Conservation (phyloP, 2,888 invertebrate species). For the Megamerina dolium region DNA sequence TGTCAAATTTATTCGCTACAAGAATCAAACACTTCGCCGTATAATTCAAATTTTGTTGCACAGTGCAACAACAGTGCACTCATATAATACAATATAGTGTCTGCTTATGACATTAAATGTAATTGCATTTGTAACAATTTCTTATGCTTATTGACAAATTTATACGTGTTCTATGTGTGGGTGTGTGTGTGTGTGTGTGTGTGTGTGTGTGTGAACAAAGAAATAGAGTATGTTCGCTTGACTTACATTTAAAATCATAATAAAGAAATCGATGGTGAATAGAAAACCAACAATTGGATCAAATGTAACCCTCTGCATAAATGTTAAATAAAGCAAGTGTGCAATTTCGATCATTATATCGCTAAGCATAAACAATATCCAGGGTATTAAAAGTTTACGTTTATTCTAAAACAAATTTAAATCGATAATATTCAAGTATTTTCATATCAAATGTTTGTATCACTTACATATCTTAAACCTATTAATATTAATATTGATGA, state of each 20-base stretch:
- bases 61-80: too few species aligned
- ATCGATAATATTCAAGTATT: background rate
- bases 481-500: slow-evolving; percentile 61
- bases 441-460: slow-evolving; percentile 8
- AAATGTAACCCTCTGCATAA: slow-evolving; percentile 62
- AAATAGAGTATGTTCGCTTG: too few species aligned
- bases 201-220: too few species aligned
- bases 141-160: too few species aligned
- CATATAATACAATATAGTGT: too few species aligned
- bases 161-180: too few species aligned
- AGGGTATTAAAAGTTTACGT: slow-evolving; percentile 65
- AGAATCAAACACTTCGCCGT: too few species aligned
- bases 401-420: slow-evolving; percentile 55
- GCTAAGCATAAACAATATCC: slow-evolving; percentile 62
- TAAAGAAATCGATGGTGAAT: slow-evolving; percentile 72
- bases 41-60: too few species aligned
- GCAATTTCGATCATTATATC: slow-evolving; percentile 63
- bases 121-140: too few species aligned
- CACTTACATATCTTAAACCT: slow-evolving; percentile 65
- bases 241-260: slow-evolving; percentile 70
- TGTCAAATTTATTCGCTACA: too few species aligned
- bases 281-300: slow-evolving; percentile 70
- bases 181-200: too few species aligned
- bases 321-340: slow-evolving; percentile 61
- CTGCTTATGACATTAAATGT: too few species aligned